A percentile compares a stretch with the other conserved stretches of the same genome.
Conservation (phyloP, 2,113 vertebrate species). For the Andinoacara biseriatus region DNA sequence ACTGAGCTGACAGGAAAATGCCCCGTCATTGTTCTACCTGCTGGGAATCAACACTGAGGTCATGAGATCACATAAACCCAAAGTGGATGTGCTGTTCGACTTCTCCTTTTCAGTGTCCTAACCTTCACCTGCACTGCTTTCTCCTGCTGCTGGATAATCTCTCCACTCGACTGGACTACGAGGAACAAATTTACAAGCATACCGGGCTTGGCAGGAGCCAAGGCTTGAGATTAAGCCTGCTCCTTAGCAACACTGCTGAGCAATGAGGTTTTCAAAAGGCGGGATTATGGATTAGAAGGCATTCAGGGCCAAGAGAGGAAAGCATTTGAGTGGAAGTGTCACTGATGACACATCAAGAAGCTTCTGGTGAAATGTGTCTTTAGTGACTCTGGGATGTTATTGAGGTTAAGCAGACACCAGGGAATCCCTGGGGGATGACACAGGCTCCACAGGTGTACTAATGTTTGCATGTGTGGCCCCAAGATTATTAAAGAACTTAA, state of each 20-base stretch:
- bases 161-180: slow-evolving; percentile 8
- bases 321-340: slow-evolving; percentile 11
- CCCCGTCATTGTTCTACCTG: slow-evolving; percentile 32
- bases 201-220: neutral
- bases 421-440: slow-evolving; percentile 9
- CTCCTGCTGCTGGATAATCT: slow-evolving; percentile 21
- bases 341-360: slow-evolving; percentile 17
- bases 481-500: neutral
- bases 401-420: slow-evolving; percentile 24
- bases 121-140: slow-evolving; percentile 18
- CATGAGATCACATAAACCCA: slow-evolving; percentile 18
- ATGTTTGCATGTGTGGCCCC: neutral
- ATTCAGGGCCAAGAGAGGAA: slow-evolving; percentile 19
- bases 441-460: neutral
- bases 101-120: neutral
- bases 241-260: slow-evolving; percentile 60
- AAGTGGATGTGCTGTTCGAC: neutral
- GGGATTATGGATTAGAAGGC: slow-evolving; percentile 67
- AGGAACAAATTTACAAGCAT: slow-evolving; percentile 25
- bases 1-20: slow-evolving; percentile 14
- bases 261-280: slow-evolving; percentile 47
- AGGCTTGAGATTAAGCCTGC: slow-evolving; percentile 42
- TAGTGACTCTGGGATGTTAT: neutral
- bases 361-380: slow-evolving; percentile 37
- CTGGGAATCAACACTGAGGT: slow-evolving; percentile 17